These are phyloP conservation scores for Mechanitis mazaeus DNA, from an alignment of 2,888 invertebrate species.

Conservation along the genomic window DNA sequence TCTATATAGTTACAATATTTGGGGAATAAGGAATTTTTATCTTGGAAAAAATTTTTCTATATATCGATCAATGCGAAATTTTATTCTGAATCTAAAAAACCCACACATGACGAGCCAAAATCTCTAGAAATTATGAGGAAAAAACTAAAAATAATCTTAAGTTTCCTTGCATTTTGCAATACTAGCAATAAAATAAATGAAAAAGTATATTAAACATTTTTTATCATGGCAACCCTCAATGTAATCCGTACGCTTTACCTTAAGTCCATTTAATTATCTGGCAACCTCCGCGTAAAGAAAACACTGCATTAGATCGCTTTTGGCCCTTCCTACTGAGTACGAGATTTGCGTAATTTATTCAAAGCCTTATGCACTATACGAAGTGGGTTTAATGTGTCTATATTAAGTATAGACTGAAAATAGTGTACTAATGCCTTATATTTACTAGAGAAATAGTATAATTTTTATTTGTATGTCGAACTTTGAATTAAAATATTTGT, in stretches of 20 bases:
- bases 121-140: too few relatives aligned
- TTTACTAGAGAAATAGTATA: background rate
- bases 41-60: too few relatives aligned
- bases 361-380: conserved; percentile 36
- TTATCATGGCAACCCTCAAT: conserved; percentile 34
- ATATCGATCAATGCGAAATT: too few relatives aligned
- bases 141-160: too few relatives aligned
- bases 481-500: too few relatives aligned
- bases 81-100: too few relatives aligned
- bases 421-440: background rate
- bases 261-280: conserved; percentile 63
- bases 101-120: too few relatives aligned
- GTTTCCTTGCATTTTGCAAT: too few relatives aligned
- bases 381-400: conserved; percentile 17
- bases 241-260: conserved; percentile 51
- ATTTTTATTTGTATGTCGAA: too few relatives aligned
- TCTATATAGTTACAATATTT: too few relatives aligned
- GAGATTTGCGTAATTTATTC: conserved; percentile 51
- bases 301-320: conserved; percentile 35
- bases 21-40: too few relatives aligned
- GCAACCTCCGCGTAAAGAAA: conserved; percentile 51
- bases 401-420: conserved; percentile 9
- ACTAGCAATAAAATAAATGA: background rate
- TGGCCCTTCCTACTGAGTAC: conserved; percentile 40
- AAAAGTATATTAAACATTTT: background rate